phyloP scores from a whole-genome alignment of 2,888 invertebrate genomes.

The Therioaphis trifolii region DNA sequence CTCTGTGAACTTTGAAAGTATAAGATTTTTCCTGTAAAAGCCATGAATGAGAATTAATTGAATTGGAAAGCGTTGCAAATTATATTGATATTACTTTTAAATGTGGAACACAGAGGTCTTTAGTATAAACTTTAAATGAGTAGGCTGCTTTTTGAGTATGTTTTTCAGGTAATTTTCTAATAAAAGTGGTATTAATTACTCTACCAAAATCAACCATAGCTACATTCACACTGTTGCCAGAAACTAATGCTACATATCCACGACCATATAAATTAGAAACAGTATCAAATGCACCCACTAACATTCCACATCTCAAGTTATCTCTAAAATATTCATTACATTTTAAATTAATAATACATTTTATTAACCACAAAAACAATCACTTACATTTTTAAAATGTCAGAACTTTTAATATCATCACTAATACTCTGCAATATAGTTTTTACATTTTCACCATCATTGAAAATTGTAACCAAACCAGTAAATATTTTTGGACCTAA shows the following conservation, averaged over 20 bases:
- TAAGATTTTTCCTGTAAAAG: constrained; percentile 16
- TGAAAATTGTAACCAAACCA: constrained; percentile 30
- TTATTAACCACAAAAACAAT: not conserved
- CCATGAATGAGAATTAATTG: not conserved
- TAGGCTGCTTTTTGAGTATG: constrained; percentile 6
- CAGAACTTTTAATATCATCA: constrained; percentile 32
- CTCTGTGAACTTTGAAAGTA: constrained; percentile 27
- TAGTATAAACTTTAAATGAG: constrained; percentile 49
- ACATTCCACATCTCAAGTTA: constrained; percentile 35
- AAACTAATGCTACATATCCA: constrained; percentile 47
- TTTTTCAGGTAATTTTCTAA: constrained; percentile 24
- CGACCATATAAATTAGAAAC: constrained; percentile 44
- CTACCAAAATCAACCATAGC: constrained; percentile 49
- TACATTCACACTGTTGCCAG: constrained; percentile 46
- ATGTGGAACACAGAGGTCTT: constrained; percentile 18
- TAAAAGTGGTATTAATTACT: constrained; percentile 40
- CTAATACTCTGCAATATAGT: constrained; percentile 37
- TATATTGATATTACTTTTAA: constrained; percentile 26
- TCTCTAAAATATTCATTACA: constrained; percentile 28
- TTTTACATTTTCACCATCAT: constrained; percentile 42
- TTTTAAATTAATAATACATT: not conserved
- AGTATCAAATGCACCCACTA: constrained; percentile 51
- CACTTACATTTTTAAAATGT: constrained; percentile 36
- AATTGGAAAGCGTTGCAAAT: not conserved
- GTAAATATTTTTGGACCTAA: constrained; percentile 43